Evolutionary conservation across 37 sponge, comb jelly and placozoan species (phyloP).

Genomic region (Crambe crambe): DNA sequence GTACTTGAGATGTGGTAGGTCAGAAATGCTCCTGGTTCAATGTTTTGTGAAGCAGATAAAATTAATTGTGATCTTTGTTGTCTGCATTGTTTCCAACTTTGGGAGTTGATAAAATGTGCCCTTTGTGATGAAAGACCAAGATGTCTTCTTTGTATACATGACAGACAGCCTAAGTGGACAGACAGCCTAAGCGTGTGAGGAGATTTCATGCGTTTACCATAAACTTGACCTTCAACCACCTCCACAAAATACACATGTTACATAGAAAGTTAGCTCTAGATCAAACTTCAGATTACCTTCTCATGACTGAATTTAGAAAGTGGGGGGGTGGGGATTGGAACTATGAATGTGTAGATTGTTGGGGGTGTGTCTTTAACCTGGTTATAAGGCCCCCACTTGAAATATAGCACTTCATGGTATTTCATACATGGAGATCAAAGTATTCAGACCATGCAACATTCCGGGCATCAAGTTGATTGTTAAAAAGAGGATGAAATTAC

Average conservation of each 20-base stretch:
- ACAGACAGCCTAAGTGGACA: too few relatives aligned
- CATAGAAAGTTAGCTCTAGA: too few relatives aligned
- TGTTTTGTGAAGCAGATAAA: slow-evolving; percentile 15
- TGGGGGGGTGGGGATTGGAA: too few relatives aligned
- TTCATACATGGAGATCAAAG: slow-evolving; percentile 15
- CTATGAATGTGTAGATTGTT: too few relatives aligned
- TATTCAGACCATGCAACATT: not conserved
- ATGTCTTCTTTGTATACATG: not conserved
- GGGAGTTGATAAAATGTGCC: not conserved
- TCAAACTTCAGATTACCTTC: too few relatives aligned
- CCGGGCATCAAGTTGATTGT: not conserved
- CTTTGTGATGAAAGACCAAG: not conserved
- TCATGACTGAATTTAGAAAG: too few relatives aligned
- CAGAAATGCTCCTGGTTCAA: slow-evolving; percentile 18
- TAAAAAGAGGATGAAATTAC: not conserved
- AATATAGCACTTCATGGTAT: too few relatives aligned
- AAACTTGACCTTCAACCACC: too few relatives aligned
- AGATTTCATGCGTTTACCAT: too few relatives aligned
- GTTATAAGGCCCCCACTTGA: too few relatives aligned
- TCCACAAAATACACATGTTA: too few relatives aligned
- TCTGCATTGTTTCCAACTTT: slow-evolving; percentile 11
- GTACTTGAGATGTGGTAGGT: not conserved
- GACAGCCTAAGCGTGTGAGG: not conserved
- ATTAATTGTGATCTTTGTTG: not conserved
- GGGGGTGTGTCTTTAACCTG: too few relatives aligned